Evolutionary conservation across 2,113 vertebrate species (phyloP).

Genomic region (Miniopterus natalensis): DNA sequence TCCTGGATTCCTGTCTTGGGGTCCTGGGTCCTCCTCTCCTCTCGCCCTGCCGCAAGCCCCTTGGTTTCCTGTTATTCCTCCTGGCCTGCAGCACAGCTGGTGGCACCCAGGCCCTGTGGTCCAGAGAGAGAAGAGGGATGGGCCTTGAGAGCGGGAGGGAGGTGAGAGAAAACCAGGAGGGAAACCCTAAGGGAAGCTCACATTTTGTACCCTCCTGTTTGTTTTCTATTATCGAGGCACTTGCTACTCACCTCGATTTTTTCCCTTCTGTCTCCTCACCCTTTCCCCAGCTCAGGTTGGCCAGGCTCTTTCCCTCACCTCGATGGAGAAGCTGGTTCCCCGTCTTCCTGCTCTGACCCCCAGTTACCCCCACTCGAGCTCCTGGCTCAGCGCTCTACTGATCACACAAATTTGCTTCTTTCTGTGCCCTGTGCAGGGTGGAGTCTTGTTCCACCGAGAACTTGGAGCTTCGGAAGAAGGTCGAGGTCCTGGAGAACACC

Average conservation of each 20-base stretch:
- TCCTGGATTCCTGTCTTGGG: neutral
- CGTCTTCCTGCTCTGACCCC: neutral
- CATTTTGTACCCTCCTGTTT: fast-evolving
- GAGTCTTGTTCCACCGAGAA: slow-evolving; percentile 99
- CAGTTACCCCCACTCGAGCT: no score
- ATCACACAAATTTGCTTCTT: neutral
- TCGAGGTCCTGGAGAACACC: slow-evolving; percentile 96
- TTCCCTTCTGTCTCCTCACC: neutral
- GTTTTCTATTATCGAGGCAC: neutral
- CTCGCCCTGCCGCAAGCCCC: fast-evolving
- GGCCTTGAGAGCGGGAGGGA: neutral
- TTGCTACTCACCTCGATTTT: neutral
- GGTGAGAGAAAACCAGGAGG: neutral
- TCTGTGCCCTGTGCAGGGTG: slow-evolving; percentile 89
- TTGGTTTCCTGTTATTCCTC: neutral
- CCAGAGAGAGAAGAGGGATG: neutral
- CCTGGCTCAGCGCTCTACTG: neutral
- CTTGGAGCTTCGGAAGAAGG: slow-evolving; percentile 96
- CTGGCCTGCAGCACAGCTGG: no score
- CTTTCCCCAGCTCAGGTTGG: neutral
- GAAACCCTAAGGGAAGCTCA: fast-evolving
- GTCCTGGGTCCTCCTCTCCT: neutral
- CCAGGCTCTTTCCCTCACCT: neutral
- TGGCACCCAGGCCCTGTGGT: neutral
- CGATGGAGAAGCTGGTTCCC: neutral